Base-by-base conservation (phyloP, 2,797 vertebrate species). In the Paguma larvata region DNA sequence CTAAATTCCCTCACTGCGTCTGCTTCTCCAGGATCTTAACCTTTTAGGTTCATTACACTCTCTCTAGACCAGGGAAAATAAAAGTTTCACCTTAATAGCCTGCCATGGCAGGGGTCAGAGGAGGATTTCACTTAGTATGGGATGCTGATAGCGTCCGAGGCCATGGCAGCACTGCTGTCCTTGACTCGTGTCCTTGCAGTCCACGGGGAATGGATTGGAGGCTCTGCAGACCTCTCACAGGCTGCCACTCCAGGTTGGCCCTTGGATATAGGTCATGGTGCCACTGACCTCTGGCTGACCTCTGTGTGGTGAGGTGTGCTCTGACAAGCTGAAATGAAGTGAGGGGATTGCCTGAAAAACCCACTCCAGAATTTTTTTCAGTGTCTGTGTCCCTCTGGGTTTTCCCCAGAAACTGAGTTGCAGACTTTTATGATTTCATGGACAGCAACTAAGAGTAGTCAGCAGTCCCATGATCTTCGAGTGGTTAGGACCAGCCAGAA, bases 371-470 rank as follows among this genome's bases (percentile, higher is more conserved):
- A 6, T 34, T 7, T 0, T 27, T 3, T 30, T 1, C 38, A n/a
- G 12, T 51, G 2, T 18, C 27, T 96, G 0, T 18, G 34, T 68
- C 25, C 44, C 14, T 13, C 11, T 84, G 79, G 82, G 0, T 12
- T 18, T 98, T 97, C 93, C 23, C 41, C 68, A 75, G 6, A 95
- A 56, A 51, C 32, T 85, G n/a, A 87, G 68, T 79, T 93, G 51
- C 44, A 44, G 75, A 75, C 16, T 86, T 88, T 82, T 53, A 89
- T 95, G 46, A 34, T 90, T 95, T 75, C 46, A 53, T 65, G 25
- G 88, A 51, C 53, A 96, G 86, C 91, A 68, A 38, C 44, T 78
- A 3, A 15, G 65, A 79, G 30, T 30, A 34, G 41, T 85, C 72
- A 92, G 1, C 75, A 84, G 90, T 97, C 89, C 51, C 0, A 18